Evolutionary conservation across 2,888 invertebrate species (phyloP), one percentile per base, ranked within the genome.

Genomic region (Noctua fimbriata): DNA sequence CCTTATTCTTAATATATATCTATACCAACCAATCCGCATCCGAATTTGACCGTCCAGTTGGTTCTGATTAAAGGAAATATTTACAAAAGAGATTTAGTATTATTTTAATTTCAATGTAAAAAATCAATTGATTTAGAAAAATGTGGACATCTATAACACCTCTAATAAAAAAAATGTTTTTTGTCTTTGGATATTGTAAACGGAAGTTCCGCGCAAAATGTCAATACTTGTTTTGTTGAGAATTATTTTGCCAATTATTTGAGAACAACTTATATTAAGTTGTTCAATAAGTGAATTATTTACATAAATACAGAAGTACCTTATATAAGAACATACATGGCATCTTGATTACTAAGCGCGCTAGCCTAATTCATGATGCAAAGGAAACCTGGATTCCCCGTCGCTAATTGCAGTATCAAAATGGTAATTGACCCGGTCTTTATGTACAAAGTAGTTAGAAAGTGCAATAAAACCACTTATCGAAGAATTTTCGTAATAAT

Each of bases 371-470:
- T 79, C 77, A 73, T 63, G 41, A 82, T 97, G 97, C 96, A 96
- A 89, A 92, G 97, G 83, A 96, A 96, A 91, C 94, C 96, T 76
- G 95, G 95, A 76, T 96, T 93, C 89, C 96, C 96, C 70, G 93
- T 94, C 44, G 93, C 94, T 18, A 96, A 95, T 89, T 96, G 96
- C 91, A 95, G 91, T 88, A 96, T 96, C 76, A 96, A 95, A 93
- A 94, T 96, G 96, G 97, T 97, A 95, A 93, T 81, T 90, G 84
- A 79, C 60, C 73, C 65, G 79, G 41, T 79, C 47, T 69, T 36
- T 73, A 66, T 4, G 1, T 58, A 60, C 14, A 44, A 18, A 70
- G 24, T 67, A 74, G 9, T 47, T 74, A 47, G 1, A 82, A 82
- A 82, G 67, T 82, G 58, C 28, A 73, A 16, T 63, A 65, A 28